Percentiles rank a stretch among this genome's conserved stretches.
These are phyloP conservation scores for Chymomyza fuscimana DNA, from an alignment of 2,888 invertebrate species.

Conservation along the genomic window DNA sequence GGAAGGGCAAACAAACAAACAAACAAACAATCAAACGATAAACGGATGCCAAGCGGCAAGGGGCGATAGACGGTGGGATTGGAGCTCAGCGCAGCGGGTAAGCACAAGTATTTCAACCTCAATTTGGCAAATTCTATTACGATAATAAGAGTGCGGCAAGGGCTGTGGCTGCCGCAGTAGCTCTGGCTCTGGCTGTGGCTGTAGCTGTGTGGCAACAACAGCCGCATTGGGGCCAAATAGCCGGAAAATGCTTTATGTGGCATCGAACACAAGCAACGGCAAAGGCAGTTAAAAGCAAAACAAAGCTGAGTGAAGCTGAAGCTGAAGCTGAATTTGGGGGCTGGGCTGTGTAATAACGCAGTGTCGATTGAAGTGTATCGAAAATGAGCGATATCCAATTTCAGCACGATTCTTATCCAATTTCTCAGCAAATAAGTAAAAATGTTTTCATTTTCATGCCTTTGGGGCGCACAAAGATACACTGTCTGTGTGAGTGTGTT, in stretches of 20 bases:
- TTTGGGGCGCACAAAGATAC: conserved; percentile 44
- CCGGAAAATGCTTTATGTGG: conserved; percentile 73
- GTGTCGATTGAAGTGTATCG: conserved; percentile 49
- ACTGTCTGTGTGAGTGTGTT: conserved; percentile 18
- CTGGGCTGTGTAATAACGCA: conserved; percentile 25
- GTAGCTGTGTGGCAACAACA: conserved; percentile 24
- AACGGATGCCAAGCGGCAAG: conserved; percentile 65
- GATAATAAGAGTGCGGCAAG: conserved; percentile 63
- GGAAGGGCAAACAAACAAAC: conserved; percentile 38
- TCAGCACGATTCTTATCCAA: conserved; percentile 79
- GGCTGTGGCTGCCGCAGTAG: conserved; percentile 31
- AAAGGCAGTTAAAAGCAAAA: conserved; percentile 69
- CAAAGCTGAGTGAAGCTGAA: conserved; percentile 42
- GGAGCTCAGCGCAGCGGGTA: conserved; percentile 9
- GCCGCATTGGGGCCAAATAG: conserved; percentile 50
- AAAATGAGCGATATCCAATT: conserved; percentile 79
- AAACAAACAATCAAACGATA: conserved; percentile 71
- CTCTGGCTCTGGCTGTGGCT: conserved; percentile 26
- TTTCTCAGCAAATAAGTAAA: conserved; percentile 76
- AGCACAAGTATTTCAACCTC: conserved; percentile 76
- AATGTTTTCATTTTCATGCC: conserved; percentile 75
- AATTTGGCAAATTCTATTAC: conserved; percentile 79
- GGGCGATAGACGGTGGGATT: background rate
- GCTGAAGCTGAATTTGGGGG: background rate
- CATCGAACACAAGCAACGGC: conserved; percentile 24